Conservation (phyloP, 2,888 invertebrate species). For the Clivina fossor region DNA sequence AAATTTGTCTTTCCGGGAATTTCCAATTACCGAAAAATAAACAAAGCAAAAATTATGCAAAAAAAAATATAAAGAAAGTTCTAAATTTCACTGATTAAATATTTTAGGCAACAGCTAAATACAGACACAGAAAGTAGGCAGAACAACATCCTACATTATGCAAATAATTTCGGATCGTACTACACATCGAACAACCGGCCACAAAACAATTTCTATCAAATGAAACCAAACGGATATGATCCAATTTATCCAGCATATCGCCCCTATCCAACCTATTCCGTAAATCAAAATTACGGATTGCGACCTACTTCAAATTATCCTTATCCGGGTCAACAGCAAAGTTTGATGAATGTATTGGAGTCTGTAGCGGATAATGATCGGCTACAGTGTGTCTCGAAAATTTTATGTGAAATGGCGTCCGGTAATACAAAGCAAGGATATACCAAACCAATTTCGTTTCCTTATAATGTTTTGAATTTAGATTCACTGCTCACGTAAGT, state of each 20-base stretch:
- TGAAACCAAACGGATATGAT: conserved; percentile 6
- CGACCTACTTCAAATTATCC: conserved; percentile 5
- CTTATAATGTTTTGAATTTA: conserved; percentile 54
- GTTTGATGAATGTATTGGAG: conserved; percentile 56
- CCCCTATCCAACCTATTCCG: conserved; percentile 8
- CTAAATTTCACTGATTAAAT: too few species aligned
- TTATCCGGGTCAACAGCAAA: conserved; percentile 36
- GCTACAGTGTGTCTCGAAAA: conserved; percentile 74
- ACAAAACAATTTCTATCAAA: conserved; percentile 11
- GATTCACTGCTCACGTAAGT: conserved; percentile 65
- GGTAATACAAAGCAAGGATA: conserved; percentile 52
- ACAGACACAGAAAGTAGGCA: conserved; percentile 12
- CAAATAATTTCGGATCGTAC: conserved; percentile 17
- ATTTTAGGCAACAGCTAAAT: conserved; percentile 14
- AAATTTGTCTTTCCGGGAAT: too few species aligned
- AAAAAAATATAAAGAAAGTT: too few species aligned
- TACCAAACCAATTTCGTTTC: conserved; percentile 44
- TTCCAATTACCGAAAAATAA: too few species aligned
- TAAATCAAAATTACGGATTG: conserved; percentile 18
- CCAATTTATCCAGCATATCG: conserved; percentile 1
- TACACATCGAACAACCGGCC: neutral
- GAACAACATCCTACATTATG: conserved; percentile 17
- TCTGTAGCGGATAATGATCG: conserved; percentile 73
- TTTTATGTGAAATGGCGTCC: conserved; percentile 76
- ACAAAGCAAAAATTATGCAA: too few species aligned